Conservation (phyloP, 2,888 invertebrate species). For the Nasonia oneida region DNA sequence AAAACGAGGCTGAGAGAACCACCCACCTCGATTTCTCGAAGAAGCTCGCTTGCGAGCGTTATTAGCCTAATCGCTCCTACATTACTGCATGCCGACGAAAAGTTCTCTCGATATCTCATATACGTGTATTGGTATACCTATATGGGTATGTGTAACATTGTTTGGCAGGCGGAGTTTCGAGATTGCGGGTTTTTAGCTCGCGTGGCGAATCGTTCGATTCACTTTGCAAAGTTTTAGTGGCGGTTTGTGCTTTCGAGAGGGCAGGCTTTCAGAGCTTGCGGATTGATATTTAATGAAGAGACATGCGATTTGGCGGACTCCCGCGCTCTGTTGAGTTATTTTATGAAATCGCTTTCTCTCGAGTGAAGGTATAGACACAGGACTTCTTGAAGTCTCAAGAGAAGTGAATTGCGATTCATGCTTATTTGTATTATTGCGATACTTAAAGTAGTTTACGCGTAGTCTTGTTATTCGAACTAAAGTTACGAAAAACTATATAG, state of each 20-base stretch:
- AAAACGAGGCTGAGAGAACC: slow-evolving; percentile 5
- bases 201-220: background rate
- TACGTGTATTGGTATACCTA: background rate
- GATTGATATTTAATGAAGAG: slow-evolving; percentile 18
- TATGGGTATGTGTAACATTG: background rate
- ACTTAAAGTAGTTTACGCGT: background rate
- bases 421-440: background rate
- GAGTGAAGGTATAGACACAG: background rate
- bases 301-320: background rate
- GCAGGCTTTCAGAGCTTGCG: background rate
- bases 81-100: background rate
- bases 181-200: background rate
- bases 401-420: background rate
- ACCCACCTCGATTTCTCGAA: slow-evolving; percentile 1
- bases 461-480: no score
- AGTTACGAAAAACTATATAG: no score
- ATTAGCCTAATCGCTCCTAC: background rate
- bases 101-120: background rate
- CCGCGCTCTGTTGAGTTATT: background rate
- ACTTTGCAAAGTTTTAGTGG: slow-evolving; percentile 8
- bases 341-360: background rate
- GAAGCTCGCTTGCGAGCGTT: background rate
- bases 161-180: background rate
- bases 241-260: background rate
- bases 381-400: background rate